Evolutionary conservation across 2,797 vertebrate species (phyloP).

Genomic region (Babyrousa celebensis): DNA sequence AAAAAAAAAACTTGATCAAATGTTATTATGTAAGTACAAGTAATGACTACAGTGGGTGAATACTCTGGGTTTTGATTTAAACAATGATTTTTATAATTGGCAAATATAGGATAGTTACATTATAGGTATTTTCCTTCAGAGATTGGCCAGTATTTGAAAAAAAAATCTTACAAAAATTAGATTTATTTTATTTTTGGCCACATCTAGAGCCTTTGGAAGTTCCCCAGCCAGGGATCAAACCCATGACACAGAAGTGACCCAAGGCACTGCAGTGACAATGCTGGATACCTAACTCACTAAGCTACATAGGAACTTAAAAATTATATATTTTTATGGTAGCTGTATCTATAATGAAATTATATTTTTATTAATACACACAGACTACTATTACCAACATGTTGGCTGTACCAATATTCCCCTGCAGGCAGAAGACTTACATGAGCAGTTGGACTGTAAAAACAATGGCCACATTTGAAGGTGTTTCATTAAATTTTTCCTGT

Average conservation of each 20-base stretch:
- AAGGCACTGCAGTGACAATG: too few species aligned
- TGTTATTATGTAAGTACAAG: neutral
- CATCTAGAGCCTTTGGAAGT: too few species aligned
- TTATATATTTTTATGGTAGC: neutral
- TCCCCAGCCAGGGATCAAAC: too few species aligned
- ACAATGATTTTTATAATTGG: neutral
- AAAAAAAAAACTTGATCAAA: neutral
- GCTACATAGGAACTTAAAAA: too few species aligned
- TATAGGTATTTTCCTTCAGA: neutral
- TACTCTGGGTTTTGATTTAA: conserved; percentile 6
- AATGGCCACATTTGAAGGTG: neutral
- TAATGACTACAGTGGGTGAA: neutral
- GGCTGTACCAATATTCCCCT: neutral
- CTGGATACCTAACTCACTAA: too few species aligned
- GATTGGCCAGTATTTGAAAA: neutral
- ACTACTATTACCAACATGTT: neutral
- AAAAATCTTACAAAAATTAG: conserved; percentile 13
- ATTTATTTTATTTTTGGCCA: neutral
- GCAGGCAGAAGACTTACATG: neutral
- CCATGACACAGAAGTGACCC: too few species aligned
- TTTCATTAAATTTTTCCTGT: neutral
- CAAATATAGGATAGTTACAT: neutral
- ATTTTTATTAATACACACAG: conserved; percentile 11
- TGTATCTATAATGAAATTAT: conserved; percentile 23
- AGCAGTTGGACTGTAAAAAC: neutral